These are phyloP conservation scores for Heliothis subflexa DNA, from an alignment of 1,140 invertebrate genomes.

Conservation along the genomic window DNA sequence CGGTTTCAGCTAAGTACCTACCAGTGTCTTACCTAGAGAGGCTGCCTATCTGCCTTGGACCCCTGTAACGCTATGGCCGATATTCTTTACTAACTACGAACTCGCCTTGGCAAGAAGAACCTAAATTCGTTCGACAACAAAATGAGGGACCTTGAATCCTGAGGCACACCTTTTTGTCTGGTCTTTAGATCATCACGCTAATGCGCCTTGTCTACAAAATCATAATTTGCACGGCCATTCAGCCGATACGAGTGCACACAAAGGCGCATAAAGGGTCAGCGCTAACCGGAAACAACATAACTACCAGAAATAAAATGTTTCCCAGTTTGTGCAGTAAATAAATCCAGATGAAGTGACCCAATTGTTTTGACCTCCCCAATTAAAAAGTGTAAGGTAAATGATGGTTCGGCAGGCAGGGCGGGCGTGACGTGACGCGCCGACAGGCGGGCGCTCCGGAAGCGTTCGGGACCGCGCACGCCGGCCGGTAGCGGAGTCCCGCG, in stretches of 20 bases:
- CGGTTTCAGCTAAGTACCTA: no score
- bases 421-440: constrained; percentile 69
- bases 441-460: constrained; percentile 74
- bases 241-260: constrained; percentile 20
- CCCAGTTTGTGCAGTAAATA: constrained; percentile 68
- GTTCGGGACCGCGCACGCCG: constrained; percentile 63
- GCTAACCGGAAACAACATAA: constrained; percentile 40
- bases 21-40: no score
- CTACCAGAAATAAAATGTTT: constrained; percentile 59
- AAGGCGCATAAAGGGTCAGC: constrained; percentile 34
- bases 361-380: constrained; percentile 84
- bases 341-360: constrained; percentile 76
- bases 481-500: constrained; percentile 71
- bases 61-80: no score
- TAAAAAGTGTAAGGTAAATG: constrained; percentile 83
- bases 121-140: no score
- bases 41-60: no score
- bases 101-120: no score
- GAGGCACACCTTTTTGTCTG: background rate
- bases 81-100: no score
- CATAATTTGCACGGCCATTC: constrained; percentile 23
- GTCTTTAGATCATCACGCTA: background rate
- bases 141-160: background rate
- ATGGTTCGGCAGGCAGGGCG: constrained; percentile 55
- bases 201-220: background rate